These are phyloP conservation scores for Thera obeliscata DNA, from an alignment of 2,888 invertebrate genomes.

Conservation along the genomic window DNA sequence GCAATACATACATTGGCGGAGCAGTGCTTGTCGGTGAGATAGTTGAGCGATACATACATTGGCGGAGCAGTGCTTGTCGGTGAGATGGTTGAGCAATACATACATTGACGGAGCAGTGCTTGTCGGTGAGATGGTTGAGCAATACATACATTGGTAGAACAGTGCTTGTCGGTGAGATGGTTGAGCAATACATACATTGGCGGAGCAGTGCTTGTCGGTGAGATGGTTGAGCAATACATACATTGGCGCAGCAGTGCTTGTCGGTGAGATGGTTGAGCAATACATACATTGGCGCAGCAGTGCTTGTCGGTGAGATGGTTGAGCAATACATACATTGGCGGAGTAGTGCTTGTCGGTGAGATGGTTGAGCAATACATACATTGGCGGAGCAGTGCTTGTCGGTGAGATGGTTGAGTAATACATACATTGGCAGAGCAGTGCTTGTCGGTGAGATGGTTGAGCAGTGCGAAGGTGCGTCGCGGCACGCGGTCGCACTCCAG, in stretches of 20 bases:
- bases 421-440: conserved; percentile 93
- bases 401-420: conserved; percentile 54
- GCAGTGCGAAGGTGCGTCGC: conserved; percentile 95
- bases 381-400: not conserved
- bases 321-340: too few species aligned
- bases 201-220: too few species aligned
- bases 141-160: conserved; percentile 92
- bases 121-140: conserved; percentile 98
- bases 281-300: conserved; percentile 90
- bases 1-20: too few species aligned
- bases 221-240: too few species aligned
- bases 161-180: too few species aligned
- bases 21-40: too few species aligned
- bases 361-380: not conserved
- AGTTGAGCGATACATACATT: too few species aligned
- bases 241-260: not conserved
- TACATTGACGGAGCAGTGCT: conserved; percentile 94
- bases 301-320: too few species aligned
- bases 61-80: conserved; percentile 47
- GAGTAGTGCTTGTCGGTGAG: not conserved
- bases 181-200: too few species aligned
- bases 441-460: conserved; percentile 98
- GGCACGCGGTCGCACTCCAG: conserved; percentile 94
- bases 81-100: too few species aligned
- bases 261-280: conserved; percentile 88